phyloP scores from a whole-genome alignment of 2,113 vertebrate species.

The Elachura formosa region DNA sequence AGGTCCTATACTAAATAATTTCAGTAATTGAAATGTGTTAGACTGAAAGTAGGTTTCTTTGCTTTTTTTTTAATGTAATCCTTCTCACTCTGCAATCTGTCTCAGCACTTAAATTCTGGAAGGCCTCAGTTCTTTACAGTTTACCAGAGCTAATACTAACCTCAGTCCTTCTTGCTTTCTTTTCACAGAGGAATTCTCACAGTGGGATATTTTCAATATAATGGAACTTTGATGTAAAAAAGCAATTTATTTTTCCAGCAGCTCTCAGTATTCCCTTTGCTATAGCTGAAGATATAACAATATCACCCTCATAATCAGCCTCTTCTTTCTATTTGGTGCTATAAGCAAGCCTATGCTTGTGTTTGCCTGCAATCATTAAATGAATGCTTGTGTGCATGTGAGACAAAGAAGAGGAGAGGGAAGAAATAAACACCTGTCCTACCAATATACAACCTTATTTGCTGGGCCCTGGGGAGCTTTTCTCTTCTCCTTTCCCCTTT shows the following conservation, averaged over 20 bases:
- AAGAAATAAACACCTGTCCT: slow-evolving; percentile 24
- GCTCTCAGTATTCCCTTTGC: slow-evolving; percentile 16
- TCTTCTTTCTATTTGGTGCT: background rate
- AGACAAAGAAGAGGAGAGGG: background rate
- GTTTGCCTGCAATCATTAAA: background rate
- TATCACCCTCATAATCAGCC: background rate
- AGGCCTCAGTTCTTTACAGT: slow-evolving; percentile 6
- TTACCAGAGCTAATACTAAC: slow-evolving; percentile 7
- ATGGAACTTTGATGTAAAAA: slow-evolving; percentile 17
- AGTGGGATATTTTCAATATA: slow-evolving; percentile 23
- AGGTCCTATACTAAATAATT: background rate
- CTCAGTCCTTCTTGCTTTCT: slow-evolving; percentile 1
- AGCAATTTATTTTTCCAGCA: slow-evolving; percentile 49
- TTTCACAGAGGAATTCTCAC: slow-evolving; percentile 11
- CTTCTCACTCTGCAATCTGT: background rate
- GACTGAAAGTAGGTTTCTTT: background rate
- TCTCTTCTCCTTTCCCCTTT: background rate
- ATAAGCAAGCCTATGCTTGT: background rate
- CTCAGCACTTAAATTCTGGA: slow-evolving; percentile 9
- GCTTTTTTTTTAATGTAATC: background rate
- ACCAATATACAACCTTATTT: background rate
- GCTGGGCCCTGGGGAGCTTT: background rate
- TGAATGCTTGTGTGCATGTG: background rate
- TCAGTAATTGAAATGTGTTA: background rate
- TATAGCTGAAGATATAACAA: background rate